Base-by-base conservation (phyloP, 2,113 vertebrate species). In the Athene cunicularia region DNA sequence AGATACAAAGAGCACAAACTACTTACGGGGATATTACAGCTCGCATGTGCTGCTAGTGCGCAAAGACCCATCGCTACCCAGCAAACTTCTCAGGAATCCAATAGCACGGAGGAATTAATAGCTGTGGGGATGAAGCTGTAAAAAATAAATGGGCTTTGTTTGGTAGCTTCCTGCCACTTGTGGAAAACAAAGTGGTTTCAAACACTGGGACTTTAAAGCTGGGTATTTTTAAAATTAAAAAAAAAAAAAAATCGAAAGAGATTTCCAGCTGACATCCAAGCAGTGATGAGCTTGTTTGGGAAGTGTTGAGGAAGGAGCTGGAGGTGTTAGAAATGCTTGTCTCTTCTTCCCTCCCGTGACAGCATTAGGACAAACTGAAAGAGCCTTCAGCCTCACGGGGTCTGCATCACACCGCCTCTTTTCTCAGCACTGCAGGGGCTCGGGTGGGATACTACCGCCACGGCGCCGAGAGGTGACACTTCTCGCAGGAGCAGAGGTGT, bases 11-110 rank as follows among this genome's bases (percentile, higher is more conserved):
- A 71, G 64, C n/a, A 52, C 89, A 47, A 24, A 53, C 14, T 7
- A 2, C 91, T 87, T 39, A 5, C 73, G 18, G 86, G 60, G 80
- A 27, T 68, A 4, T 35, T 3, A 6, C 3, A 14, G 73, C 58
- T 58, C 0, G 0, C 0, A 0, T 1, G 20, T 33, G 74, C 53
- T 21, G 62, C 30, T 21, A 19, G 49, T 10, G 26, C 6, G 0
- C 41, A 15, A 15, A 47, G 35, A 10, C 55, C 45, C 11, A 4
- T 50, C 9, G 7, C 55, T 27, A 8, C 50, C 70, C n/a, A 0
- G 56, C 26, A 80, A 68, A 80, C 39, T 58, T n/a, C 86, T 63
- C 35, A 28, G 82, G 63, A 66, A 41, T 60, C 59, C 92, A 83
- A 62, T n/a, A 52, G 77, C 3, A 0, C 33, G 0, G 3, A 84